Conservation (phyloP, 1,140 invertebrate species). For the Drosophila nigrodunni region DNA sequence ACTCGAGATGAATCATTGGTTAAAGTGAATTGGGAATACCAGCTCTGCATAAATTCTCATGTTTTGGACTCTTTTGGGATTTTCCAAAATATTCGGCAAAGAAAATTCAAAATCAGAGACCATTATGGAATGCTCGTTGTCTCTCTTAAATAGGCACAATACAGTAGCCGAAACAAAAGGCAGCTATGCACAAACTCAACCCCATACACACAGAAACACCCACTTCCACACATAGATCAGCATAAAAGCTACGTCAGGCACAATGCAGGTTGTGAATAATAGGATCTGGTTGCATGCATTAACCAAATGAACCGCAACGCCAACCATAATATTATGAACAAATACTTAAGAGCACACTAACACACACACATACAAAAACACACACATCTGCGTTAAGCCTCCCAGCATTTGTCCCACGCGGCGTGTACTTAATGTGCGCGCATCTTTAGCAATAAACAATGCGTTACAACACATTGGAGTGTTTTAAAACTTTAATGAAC, state of each 20-base stretch:
- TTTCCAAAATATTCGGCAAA: conserved; percentile 2
- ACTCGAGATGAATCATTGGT: no score
- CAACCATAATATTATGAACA: conserved; percentile 60
- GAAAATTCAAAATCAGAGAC: conserved; percentile 8
- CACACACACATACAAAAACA: conserved; percentile 1
- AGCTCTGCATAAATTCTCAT: not conserved
- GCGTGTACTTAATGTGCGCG: conserved; percentile 57
- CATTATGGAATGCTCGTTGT: conserved; percentile 41
- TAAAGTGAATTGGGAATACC: not conserved
- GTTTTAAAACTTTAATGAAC: not conserved
- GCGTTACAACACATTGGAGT: not conserved
- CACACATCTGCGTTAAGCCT: no score
- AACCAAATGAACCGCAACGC: conserved; percentile 79
- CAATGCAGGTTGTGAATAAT: conserved; percentile 74
- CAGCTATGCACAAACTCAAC: conserved; percentile 16
- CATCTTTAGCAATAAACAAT: conserved; percentile 22
- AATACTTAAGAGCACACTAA: conserved; percentile 43
- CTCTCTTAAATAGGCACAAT: conserved; percentile 45
- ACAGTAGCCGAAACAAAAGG: conserved; percentile 49
- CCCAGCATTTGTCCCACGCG: conserved; percentile 31
- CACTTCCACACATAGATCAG: conserved; percentile 1
- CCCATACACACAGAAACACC: conserved; percentile 19
- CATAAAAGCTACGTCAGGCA: conserved; percentile 45
- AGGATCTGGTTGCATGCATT: conserved; percentile 72
- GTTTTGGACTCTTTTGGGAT: not conserved